Conservation (phyloP, 1,140 invertebrate genomes). For the Antheraea mylitta region DNA sequence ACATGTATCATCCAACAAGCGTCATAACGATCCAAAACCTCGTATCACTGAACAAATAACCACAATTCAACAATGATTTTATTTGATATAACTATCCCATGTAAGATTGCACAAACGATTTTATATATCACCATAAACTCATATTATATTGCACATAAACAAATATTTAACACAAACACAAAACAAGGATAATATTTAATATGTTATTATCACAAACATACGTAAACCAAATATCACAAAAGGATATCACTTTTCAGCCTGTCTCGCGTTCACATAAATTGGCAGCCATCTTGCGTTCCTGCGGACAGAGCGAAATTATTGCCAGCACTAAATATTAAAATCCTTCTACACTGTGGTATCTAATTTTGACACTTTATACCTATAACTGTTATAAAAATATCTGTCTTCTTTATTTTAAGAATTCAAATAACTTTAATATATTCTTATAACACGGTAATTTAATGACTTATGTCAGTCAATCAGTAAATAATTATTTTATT, state of each 20-base stretch:
- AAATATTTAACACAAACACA: slow-evolving; percentile 52
- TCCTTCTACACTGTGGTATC: neutral
- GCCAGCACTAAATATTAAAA: slow-evolving; percentile 29
- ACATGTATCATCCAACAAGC: slow-evolving; percentile 74
- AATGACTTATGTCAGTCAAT: too few relatives aligned
- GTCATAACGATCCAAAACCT: slow-evolving; percentile 61
- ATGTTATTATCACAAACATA: slow-evolving; percentile 64
- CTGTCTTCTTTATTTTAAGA: too few relatives aligned
- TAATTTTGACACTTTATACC: too few relatives aligned
- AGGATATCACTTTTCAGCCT: slow-evolving; percentile 68
- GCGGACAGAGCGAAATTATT: slow-evolving; percentile 50
- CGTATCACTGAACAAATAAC: slow-evolving; percentile 73
- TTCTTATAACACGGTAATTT: too few relatives aligned
- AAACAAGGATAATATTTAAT: slow-evolving; percentile 52
- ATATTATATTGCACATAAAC: slow-evolving; percentile 68
- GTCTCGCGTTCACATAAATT: slow-evolving; percentile 75
- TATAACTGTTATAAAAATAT: too few relatives aligned
- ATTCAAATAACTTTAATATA: too few relatives aligned
- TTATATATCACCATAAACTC: slow-evolving; percentile 65
- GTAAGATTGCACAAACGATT: slow-evolving; percentile 68
- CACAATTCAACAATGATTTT: slow-evolving; percentile 74
- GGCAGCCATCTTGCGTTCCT: slow-evolving; percentile 76
- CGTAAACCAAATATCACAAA: slow-evolving; percentile 57
- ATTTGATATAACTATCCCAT: slow-evolving; percentile 58
- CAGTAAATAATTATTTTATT: too few relatives aligned